phyloP scores from a whole-genome alignment of 2,113 vertebrate species.

The Calypte anna region DNA sequence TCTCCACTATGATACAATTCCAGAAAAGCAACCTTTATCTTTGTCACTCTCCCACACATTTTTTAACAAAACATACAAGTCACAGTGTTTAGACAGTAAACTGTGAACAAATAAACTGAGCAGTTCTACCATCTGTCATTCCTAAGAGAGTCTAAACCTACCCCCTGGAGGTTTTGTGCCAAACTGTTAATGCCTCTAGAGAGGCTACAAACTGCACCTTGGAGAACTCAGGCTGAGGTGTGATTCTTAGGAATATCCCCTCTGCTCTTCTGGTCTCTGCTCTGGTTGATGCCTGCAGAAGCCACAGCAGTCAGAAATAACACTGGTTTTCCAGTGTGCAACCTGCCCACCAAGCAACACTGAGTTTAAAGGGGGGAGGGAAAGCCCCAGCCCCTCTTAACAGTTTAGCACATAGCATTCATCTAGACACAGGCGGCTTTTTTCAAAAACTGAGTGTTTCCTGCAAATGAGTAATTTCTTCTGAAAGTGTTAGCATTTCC shows the following conservation, averaged over 20 bases:
- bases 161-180: not conserved
- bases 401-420: not conserved
- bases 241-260: not conserved
- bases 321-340: not conserved
- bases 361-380: not conserved
- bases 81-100: not conserved
- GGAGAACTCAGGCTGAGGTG: not conserved
- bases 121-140: not conserved
- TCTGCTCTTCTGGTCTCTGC: not conserved
- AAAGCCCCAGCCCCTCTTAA: not conserved
- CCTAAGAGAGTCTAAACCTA: not conserved
- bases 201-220: not conserved
- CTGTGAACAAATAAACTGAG: not conserved
- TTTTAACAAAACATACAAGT: not conserved
- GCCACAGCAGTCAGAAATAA: not conserved
- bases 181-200: accelerated
- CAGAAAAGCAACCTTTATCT: not conserved
- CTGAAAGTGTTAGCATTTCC: not conserved
- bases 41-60: not conserved
- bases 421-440: not conserved
- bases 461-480: not conserved
- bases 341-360: not conserved
- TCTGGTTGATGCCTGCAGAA: not conserved
- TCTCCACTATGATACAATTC: not conserved
- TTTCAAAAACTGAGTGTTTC: not conserved